Evolutionary conservation across 37 sponge, comb jelly and placozoan species (phyloP), one percentile per base, ranked within the genome.

Genomic region (Hexactinellida sp.): DNA sequence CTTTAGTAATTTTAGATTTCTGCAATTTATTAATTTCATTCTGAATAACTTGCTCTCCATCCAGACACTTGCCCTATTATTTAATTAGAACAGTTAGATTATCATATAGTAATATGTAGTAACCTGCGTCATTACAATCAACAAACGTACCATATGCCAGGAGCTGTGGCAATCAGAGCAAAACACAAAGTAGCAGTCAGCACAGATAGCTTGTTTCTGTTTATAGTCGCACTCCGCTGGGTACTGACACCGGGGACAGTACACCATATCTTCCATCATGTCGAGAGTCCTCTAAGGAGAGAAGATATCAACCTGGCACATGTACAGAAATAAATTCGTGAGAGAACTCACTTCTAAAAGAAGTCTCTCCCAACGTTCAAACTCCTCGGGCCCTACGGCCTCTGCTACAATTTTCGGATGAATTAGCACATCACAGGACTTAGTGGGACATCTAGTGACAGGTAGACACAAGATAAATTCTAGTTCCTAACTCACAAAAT

Each of bases 321-420:
- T 21, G 16, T 82, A 10, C 82, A 82, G 54, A 52, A 52, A 34
- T 19, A 82, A 85, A 82, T 25, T 25, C 9, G 82, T 54, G 25
- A 10, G 25, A 84, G 37, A 24, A 34, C 35, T 36, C n/a, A 86
- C 87, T 37, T 86, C 82, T 37, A 86, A 83, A 1, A 37, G 23
- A 25, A 86, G 87, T 36, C 87, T n/a, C 32, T 86, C 87, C 87
- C 87, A 86, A 82, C 87, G 87, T 25, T 83, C 82, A 83, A 82
- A 86, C 52, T 86, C 87, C 38, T 83, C 82, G 5, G 54, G 3
- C 38, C 82, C 82, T 24, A 86, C 37, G 5, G 34, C 87, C 13
- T 36, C 76, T 82, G 82, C 9, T 28, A 86, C 76, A 10, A 83
- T 32, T 1, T 36, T 82, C 1, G 39, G 87, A 35, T 82, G 87